Evolutionary conservation across 2,888 invertebrate genomes (phyloP), one percentile per base, ranked within the genome.

Genomic region (Luperina testacea): DNA sequence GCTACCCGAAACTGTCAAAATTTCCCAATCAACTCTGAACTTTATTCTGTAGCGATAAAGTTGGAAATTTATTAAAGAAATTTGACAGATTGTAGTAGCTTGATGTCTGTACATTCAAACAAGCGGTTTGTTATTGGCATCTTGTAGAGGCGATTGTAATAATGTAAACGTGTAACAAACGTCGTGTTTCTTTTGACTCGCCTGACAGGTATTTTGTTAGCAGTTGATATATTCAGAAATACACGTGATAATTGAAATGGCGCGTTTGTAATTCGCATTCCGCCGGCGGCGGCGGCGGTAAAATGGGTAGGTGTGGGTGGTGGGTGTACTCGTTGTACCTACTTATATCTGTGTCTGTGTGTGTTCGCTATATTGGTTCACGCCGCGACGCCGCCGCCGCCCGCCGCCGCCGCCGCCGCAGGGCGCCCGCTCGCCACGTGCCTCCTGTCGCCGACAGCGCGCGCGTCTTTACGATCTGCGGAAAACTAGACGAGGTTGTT

Each of bases 171-270:
- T 64, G 78, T 83, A 74, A 77, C 80, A 69, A 83, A 82, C 59
- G 59, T 64, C 79, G 59, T 84, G 79, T 86, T 82, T 82, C 67
- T 82, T 82, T 86, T 82, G 70, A 83, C 53, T 73, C 64, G 77
- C 53, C 27, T 80, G 85, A 80, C 77, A 59, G 77, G 78, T 78
- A 84, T 77, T 81, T 76, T 84, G 84, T 87, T 78, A 76, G 75
- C 78, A 65, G 64, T 17, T 80, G 77, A 82, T 79, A 61, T 77
- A 82, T 82, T 77, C 69, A 74, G 76, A 78, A 78, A 75, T 78
- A 76, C 70, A 87, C 77, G 89, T 83, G 87, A 85, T 87, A 82
- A 83, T 85, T 83, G 78, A 87, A 85, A 88, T 81, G 83, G 80
- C 81, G 72, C 81, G 78, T 80, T 77, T 80, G 79, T 80, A 81